A percentile compares a stretch with the other conserved stretches of the same genome.
Conservation (phyloP, 2,113 vertebrate genomes). For the Eonycteris spelaea region DNA sequence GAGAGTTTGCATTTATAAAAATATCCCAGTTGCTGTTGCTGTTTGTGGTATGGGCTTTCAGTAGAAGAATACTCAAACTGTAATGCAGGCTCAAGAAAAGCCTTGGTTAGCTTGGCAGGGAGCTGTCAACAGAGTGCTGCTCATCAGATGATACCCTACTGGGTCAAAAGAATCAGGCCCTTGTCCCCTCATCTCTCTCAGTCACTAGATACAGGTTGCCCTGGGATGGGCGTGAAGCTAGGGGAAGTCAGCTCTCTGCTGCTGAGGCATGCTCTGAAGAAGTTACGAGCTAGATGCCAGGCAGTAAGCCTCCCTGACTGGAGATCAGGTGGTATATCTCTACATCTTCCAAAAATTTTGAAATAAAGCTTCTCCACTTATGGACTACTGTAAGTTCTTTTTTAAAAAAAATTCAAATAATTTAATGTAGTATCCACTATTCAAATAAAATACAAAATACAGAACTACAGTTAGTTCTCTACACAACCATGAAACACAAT, state of each 20-base stretch:
- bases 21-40: background rate
- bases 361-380: background rate
- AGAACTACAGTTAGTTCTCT: background rate
- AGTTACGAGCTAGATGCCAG: background rate
- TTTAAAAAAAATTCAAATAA: background rate
- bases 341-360: background rate
- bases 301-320: background rate
- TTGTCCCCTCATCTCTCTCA: background rate
- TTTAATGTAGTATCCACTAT: background rate
- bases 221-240: background rate
- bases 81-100: background rate
- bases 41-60: background rate
- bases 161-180: background rate
- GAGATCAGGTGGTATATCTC: background rate
- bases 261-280: background rate
- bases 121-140: background rate
- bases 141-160: background rate
- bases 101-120: background rate
- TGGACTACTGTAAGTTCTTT: background rate
- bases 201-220: background rate
- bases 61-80: background rate
- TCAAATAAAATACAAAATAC: slow-evolving; percentile 14
- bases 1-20: background rate
- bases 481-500: slow-evolving; percentile 19
- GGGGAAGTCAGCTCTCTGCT: background rate